Base-by-base conservation (phyloP, 2,888 invertebrate species). In the Portevinia maculata region DNA sequence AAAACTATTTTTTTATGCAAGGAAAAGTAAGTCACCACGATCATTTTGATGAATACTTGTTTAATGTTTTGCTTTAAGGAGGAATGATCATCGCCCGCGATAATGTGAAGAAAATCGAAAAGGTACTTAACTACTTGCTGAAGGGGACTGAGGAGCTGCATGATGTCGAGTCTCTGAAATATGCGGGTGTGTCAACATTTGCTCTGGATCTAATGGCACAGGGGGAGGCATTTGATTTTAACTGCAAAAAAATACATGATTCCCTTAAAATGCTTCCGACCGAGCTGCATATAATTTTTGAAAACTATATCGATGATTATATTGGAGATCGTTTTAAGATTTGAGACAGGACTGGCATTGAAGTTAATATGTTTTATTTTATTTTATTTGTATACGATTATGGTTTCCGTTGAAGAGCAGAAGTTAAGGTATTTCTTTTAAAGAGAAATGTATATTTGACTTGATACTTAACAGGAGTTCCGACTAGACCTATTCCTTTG, bases 191-290 rank as follows among this genome's bases (percentile, higher is more conserved):
- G 15, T 3, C 71, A 7, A 62, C 78, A 0, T 78, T 44, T 30
- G 78, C 73, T 2, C 13, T 83, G 53, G 83, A 83, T 32, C 50
- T 83, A 0, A 71, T 78, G 71, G 83, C 83, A 0, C 60, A 44
- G 8, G 71, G 48, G 6, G 44, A 67, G 1, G 44, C 2, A 8
- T 32, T 37, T 1, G 19, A 52, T 37, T 83, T 78, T 6, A 60
- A 83, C 1, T 41, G 4, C 3, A 50, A 19, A 8, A 83, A 83
- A 30, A 83, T 83, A 24, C 53, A 44, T 0, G 15, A n/a, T 3
- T 71, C 78, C 4, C 55, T 78, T 9, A 37, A 50, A 41, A 50
- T 50, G 37, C n/a, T 83, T 5, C 44, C 83, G 1, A 19, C 15
- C 4, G 78, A 83, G 30, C 3, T 83, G 7, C 55, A 21, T 39